Percentiles rank a stretch among this genome's conserved stretches.
Evolutionary conservation across 2,888 invertebrate species (phyloP).

Genomic region (Ennomos fuscantarius): DNA sequence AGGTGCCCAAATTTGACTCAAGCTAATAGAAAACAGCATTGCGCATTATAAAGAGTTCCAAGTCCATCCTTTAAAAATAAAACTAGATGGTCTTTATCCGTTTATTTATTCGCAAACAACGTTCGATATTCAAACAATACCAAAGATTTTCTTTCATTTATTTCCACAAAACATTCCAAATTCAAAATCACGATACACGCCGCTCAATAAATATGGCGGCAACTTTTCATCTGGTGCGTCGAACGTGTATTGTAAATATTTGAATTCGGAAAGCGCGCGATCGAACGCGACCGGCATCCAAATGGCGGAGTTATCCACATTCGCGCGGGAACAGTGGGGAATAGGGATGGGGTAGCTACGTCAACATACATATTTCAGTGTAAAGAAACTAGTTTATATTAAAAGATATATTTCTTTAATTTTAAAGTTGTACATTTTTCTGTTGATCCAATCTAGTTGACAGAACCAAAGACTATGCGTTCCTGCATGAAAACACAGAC

Average conservation of each 20-base stretch:
- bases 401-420: too few species aligned
- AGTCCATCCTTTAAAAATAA: too few species aligned
- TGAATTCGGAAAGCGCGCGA: slow-evolving; percentile 44
- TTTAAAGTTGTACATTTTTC: too few species aligned
- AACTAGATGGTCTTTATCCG: background rate
- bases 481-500: too few species aligned
- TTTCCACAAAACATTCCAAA: slow-evolving; percentile 20
- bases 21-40: too few species aligned
- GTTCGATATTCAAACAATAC: too few species aligned
- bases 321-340: slow-evolving; percentile 45
- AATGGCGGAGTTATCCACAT: slow-evolving; percentile 72
- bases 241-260: slow-evolving; percentile 48
- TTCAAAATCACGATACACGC: slow-evolving; percentile 32
- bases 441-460: too few species aligned
- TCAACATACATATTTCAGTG: slow-evolving; percentile 10
- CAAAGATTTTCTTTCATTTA: background rate
- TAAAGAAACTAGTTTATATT: too few species aligned
- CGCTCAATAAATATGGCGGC: slow-evolving; percentile 43
- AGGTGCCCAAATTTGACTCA: too few species aligned
- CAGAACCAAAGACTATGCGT: too few species aligned
- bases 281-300: slow-evolving; percentile 65
- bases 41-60: too few species aligned
- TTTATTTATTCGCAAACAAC: background rate
- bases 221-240: slow-evolving; percentile 42
- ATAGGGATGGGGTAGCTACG: slow-evolving; percentile 27